These are phyloP conservation scores for Lepisosteus osseus DNA, from an alignment of 2,113 vertebrate genomes.

Conservation along the genomic window DNA sequence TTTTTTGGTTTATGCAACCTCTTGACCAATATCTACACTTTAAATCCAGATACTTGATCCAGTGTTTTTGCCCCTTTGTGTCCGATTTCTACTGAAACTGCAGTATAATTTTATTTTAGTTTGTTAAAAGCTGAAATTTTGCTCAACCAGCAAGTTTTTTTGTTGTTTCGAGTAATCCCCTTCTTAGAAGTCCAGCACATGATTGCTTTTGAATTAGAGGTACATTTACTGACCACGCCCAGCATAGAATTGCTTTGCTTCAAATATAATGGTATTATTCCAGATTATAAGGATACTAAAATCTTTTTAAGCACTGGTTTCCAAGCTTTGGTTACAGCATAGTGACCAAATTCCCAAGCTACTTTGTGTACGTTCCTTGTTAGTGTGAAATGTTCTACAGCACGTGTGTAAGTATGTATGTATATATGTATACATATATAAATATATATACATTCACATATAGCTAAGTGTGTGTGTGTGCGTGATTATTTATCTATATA, in stretches of 20 bases:
- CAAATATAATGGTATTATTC: neutral
- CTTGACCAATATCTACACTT: conserved; percentile 27
- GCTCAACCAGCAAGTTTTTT: conserved; percentile 93
- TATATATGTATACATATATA: conserved; percentile 22
- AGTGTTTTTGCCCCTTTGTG: conserved; percentile 36
- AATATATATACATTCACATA: conserved; percentile 27
- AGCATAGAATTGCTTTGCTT: neutral
- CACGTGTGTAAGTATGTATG: neutral
- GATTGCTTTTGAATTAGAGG: no score
- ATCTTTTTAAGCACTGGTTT: conserved; percentile 55
- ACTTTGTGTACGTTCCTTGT: conserved; percentile 31
- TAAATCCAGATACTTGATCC: conserved; percentile 37
- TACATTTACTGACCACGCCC: neutral
- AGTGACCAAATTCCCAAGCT: conserved; percentile 43
- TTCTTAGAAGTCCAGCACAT: no score
- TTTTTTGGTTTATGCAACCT: conserved; percentile 30
- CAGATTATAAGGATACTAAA: conserved; percentile 10
- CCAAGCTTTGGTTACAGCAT: conserved; percentile 67
- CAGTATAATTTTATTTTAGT: conserved; percentile 8
- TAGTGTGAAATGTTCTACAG: conserved; percentile 1
- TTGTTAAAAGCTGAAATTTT: conserved; percentile 60
- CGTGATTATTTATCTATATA: conserved; percentile 17
- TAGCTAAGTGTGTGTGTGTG: conserved; percentile 19
- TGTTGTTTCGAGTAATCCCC: conserved; percentile 35
- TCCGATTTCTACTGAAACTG: conserved; percentile 16